A percentile compares a stretch with the other conserved stretches of the same genome.
Conservation (phyloP, 2,113 vertebrate species). For the Clarias gariepinus region DNA sequence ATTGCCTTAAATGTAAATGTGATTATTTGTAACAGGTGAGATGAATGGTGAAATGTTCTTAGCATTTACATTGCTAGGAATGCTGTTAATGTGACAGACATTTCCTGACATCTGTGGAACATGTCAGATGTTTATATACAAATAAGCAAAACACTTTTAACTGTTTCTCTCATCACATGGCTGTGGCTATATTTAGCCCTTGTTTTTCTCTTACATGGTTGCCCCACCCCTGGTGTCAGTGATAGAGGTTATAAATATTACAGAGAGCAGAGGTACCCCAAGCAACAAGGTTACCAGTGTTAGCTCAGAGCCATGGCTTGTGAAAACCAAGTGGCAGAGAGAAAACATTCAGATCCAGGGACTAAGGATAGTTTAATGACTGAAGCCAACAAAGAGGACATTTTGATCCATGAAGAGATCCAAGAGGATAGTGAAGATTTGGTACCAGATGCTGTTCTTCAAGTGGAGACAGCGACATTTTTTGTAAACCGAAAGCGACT, state of each 20-base stretch:
- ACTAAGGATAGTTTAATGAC: not conserved
- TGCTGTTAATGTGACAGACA: not conserved
- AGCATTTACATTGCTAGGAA: not conserved
- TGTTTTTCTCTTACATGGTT: slow-evolving; percentile 49
- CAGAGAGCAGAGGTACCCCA: slow-evolving; percentile 36
- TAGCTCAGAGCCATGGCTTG: slow-evolving; percentile 61
- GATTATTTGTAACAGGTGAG: not conserved
- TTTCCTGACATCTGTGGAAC: not conserved
- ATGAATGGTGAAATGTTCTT: not conserved
- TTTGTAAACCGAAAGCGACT: slow-evolving; percentile 75
- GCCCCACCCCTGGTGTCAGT: slow-evolving; percentile 48
- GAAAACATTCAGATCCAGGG: slow-evolving; percentile 3
- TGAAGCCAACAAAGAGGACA: slow-evolving; percentile 23
- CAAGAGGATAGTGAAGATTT: slow-evolving; percentile 22
- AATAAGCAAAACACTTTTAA: not conserved
- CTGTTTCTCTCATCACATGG: not conserved
- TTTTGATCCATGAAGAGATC: not conserved
- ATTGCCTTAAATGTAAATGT: too few relatives aligned
- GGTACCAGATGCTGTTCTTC: slow-evolving; percentile 64
- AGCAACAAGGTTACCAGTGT: slow-evolving; percentile 37
- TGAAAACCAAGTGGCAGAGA: slow-evolving; percentile 44
- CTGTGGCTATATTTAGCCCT: slow-evolving; percentile 50
- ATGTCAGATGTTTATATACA: not conserved
- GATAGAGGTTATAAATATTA: slow-evolving; percentile 53
- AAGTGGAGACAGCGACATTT: slow-evolving; percentile 75